Evolutionary conservation across 2,113 vertebrate species (phyloP).

Genomic region (Paradoxurus hermaphroditus): DNA sequence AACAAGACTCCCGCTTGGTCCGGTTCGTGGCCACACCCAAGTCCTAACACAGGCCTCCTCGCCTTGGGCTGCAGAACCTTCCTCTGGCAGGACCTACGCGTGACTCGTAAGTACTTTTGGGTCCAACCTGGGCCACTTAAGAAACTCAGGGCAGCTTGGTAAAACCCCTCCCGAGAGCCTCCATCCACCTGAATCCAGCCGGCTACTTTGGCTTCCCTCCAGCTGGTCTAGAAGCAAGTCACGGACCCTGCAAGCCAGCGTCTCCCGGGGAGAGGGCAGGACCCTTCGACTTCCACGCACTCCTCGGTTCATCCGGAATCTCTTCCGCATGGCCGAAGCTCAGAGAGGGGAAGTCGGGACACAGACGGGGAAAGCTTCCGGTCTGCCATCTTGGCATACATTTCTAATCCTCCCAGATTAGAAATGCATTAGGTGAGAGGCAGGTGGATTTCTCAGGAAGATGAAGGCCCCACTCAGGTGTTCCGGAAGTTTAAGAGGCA

Average conservation of each 20-base stretch:
- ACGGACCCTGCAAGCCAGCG: background rate
- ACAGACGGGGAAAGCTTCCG: background rate
- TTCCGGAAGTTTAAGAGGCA: background rate
- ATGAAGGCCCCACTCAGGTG: accelerated
- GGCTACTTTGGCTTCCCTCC: too few species aligned
- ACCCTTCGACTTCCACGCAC: background rate
- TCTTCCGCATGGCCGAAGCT: background rate
- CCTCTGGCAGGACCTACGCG: background rate
- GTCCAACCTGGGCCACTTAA: background rate
- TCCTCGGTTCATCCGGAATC: background rate
- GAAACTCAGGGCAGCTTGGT: background rate
- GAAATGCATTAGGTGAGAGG: too few species aligned
- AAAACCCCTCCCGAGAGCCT: background rate
- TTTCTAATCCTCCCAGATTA: background rate
- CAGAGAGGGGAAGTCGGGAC: background rate
- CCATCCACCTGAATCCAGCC: too few species aligned
- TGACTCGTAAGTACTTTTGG: background rate
- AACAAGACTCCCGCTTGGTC: background rate
- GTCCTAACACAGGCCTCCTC: background rate
- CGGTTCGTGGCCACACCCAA: background rate
- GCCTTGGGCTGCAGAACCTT: background rate
- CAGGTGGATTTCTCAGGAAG: background rate
- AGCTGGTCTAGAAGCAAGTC: background rate
- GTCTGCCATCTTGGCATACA: background rate
- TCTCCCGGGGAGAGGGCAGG: background rate